Evolutionary conservation across 1,140 invertebrate genomes (phyloP).

Genomic region (Colletes gigas): DNA sequence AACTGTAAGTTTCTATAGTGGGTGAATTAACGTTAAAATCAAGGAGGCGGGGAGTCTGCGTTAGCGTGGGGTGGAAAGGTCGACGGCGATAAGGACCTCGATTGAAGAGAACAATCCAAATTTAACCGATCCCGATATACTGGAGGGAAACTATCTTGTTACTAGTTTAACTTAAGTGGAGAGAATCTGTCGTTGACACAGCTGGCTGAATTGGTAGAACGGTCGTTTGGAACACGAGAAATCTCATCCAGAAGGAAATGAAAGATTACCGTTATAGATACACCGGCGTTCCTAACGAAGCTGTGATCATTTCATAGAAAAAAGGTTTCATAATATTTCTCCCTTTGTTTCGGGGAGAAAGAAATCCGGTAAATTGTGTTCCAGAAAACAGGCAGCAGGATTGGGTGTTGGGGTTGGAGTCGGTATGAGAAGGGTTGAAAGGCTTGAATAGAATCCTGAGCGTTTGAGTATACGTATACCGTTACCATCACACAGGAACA

Average conservation of each 20-base stretch:
- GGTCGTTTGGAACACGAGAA: not conserved
- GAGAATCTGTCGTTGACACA: too few relatives aligned
- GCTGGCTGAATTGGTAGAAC: too few relatives aligned
- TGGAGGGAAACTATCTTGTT: too few relatives aligned
- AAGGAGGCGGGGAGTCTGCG: not conserved
- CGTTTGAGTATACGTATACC: too few relatives aligned
- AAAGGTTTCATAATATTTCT: not conserved
- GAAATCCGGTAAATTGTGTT: not conserved
- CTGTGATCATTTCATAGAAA: not conserved
- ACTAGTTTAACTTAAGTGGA: too few relatives aligned
- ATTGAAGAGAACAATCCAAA: too few relatives aligned
- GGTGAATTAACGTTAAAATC: too few relatives aligned
- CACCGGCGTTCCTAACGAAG: not conserved
- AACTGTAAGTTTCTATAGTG: too few relatives aligned
- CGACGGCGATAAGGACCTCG: too few relatives aligned
- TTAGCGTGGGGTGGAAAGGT: not conserved
- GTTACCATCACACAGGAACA: constrained; percentile 8
- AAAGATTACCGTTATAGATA: not conserved
- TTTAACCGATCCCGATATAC: too few relatives aligned
- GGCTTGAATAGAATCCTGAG: not conserved
- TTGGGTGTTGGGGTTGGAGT: not conserved
- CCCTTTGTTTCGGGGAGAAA: not conserved
- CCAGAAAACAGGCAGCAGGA: not conserved
- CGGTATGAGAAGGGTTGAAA: not conserved
- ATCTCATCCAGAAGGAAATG: not conserved